A percentile compares a stretch with the other conserved stretches of the same genome.
phyloP scores from a whole-genome alignment of 2,797 vertebrate genomes.

The Neosilurus mollespiculum region DNA sequence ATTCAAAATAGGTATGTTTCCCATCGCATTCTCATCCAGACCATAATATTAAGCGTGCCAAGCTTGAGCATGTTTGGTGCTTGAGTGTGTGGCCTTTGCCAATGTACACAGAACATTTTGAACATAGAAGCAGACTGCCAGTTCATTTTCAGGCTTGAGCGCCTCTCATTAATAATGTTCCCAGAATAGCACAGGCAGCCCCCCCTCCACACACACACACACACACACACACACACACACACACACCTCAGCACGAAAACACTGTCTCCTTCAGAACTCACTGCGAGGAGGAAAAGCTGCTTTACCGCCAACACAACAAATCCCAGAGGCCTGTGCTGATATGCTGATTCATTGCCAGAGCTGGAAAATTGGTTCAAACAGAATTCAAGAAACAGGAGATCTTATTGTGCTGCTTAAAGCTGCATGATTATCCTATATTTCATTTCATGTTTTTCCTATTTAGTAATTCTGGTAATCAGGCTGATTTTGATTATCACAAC shows the following conservation, averaged over 20 bases:
- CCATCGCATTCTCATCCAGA: conserved; percentile 10
- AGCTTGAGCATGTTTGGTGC: conserved; percentile 25
- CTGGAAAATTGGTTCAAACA: conserved; percentile 30
- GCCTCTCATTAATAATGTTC: conserved; percentile 60
- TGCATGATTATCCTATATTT: conserved; percentile 36
- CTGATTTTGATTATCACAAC: conserved; percentile 23
- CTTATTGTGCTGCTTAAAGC: conserved; percentile 49
- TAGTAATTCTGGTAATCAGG: background rate
- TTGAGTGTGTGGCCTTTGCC: conserved; percentile 30
- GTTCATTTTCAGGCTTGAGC: conserved; percentile 60
- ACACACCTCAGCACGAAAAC: conserved; percentile 36
- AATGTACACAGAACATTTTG: conserved; percentile 49
- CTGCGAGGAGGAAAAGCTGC: conserved; percentile 47
- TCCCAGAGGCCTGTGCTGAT: conserved; percentile 48
- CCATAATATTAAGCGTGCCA: conserved; percentile 3
- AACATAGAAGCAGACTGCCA: conserved; percentile 48
- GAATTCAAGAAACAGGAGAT: conserved; percentile 54
- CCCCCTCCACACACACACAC: conserved; percentile 12
- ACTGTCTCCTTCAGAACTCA: conserved; percentile 35
- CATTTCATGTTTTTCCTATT: background rate
- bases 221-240: conserved; percentile 39
- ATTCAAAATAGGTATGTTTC: conserved; percentile 88
- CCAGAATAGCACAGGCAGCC: conserved; percentile 55
- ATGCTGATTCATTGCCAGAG: conserved; percentile 52
- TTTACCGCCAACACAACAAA: conserved; percentile 51